These are phyloP conservation scores for Cryptocheilus praepositus DNA, from an alignment of 2,888 invertebrate genomes.

Conservation along the genomic window DNA sequence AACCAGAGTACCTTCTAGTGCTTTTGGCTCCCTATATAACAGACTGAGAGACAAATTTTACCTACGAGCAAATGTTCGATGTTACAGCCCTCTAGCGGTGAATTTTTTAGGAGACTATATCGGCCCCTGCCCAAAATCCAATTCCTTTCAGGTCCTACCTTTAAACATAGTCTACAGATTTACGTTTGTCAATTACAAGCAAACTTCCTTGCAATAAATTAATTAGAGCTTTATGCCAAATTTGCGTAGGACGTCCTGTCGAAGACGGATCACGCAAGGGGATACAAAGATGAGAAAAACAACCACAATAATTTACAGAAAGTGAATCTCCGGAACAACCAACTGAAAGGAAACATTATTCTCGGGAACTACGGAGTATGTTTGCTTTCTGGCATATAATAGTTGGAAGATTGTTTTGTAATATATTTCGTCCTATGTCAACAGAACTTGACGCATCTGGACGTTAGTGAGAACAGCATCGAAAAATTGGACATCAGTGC, in stretches of 20 bases:
- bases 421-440: slow-evolving; percentile 12
- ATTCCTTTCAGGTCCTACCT: too few species aligned
- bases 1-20: slow-evolving; percentile 62
- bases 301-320: slow-evolving; percentile 77
- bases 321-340: slow-evolving; percentile 86
- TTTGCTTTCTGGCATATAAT: slow-evolving; percentile 37
- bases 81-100: too few species aligned
- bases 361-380: slow-evolving; percentile 90
- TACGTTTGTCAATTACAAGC: too few species aligned
- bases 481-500: slow-evolving; percentile 89
- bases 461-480: slow-evolving; percentile 89
- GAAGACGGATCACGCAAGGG: slow-evolving; percentile 61
- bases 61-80: too few species aligned
- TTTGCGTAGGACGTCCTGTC: slow-evolving; percentile 59
- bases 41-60: too few species aligned
- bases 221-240: neutral
- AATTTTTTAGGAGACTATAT: neutral
- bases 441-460: slow-evolving; percentile 88
- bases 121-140: too few species aligned
- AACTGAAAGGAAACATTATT: slow-evolving; percentile 88
- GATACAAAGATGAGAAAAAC: slow-evolving; percentile 63
- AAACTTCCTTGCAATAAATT: too few species aligned
- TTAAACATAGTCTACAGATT: too few species aligned
- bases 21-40: neutral
- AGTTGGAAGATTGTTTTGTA: slow-evolving; percentile 10